These are phyloP conservation scores for Cervus canadensis DNA, from an alignment of 2,113 vertebrate genomes.

Conservation along the genomic window DNA sequence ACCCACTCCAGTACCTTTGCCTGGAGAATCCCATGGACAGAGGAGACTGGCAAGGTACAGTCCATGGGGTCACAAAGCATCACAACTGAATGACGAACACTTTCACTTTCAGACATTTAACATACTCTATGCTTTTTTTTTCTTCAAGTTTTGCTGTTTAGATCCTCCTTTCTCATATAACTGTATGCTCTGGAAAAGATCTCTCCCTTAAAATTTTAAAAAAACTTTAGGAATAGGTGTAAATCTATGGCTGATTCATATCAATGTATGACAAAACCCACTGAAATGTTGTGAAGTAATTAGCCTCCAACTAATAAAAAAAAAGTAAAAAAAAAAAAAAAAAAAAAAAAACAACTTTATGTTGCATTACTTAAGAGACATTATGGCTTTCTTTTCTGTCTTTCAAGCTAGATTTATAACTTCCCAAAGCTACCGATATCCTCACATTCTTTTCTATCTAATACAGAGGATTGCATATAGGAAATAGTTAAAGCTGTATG, in stretches of 20 bases:
- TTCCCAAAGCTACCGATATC: neutral
- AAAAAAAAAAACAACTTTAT: neutral
- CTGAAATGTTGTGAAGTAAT: too few relatives aligned
- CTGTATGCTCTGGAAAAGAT: neutral
- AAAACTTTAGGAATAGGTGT: too few relatives aligned
- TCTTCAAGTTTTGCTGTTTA: neutral
- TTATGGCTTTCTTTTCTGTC: too few relatives aligned
- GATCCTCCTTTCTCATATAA: neutral
- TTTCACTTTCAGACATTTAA: neutral
- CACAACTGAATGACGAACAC: neutral
- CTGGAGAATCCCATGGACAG: neutral
- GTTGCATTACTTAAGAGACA: neutral
- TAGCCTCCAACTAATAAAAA: too few relatives aligned
- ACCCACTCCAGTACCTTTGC: neutral
- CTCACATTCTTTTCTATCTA: neutral
- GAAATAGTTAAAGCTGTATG: neutral
- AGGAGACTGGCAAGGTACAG: neutral
- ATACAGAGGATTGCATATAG: neutral
- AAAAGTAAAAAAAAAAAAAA: too few relatives aligned
- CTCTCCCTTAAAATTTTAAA: neutral
- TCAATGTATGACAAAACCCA: too few relatives aligned
- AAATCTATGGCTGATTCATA: too few relatives aligned
- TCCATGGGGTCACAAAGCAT: neutral
- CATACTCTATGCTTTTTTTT: neutral
- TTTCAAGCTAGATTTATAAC: neutral